These are phyloP conservation scores for Adelognathus sp. DNA, from an alignment of 2,888 invertebrate species.

Conservation along the genomic window DNA sequence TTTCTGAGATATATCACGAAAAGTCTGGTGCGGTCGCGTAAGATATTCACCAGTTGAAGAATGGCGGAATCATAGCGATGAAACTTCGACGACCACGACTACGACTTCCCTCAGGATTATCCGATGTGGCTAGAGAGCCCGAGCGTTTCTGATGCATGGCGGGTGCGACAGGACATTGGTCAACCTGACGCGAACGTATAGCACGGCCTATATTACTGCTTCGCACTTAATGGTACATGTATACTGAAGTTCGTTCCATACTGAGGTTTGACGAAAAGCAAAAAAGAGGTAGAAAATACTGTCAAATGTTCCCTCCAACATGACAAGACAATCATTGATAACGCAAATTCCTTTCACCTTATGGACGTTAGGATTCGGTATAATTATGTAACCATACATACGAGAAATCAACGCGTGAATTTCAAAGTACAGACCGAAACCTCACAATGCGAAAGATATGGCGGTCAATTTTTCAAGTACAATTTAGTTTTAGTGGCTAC, in stretches of 20 bases:
- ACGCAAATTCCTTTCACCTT: neutral
- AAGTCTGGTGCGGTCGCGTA: neutral
- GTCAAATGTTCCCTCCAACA: neutral
- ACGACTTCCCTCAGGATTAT: conserved; percentile 65
- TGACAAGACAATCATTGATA: neutral
- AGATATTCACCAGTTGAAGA: neutral
- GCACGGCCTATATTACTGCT: conserved; percentile 67
- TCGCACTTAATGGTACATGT: conserved; percentile 62
- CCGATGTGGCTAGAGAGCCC: conserved; percentile 71
- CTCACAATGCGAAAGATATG: neutral
- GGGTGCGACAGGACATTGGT: conserved; percentile 73
- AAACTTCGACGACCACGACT: neutral
- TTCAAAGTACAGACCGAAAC: neutral
- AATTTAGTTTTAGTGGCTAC: too few species aligned
- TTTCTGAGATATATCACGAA: neutral
- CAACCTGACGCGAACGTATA: conserved; percentile 74
- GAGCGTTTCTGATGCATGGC: conserved; percentile 70
- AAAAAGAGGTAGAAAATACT: neutral
- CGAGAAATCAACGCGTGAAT: neutral
- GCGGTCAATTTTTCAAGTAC: neutral
- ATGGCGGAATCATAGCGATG: neutral
- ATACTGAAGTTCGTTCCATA: neutral
- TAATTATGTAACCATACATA: too few species aligned
- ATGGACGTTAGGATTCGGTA: too few species aligned
- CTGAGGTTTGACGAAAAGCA: neutral